Conservation (phyloP, 2,797 vertebrate genomes). For the Poecile montanus region DNA sequence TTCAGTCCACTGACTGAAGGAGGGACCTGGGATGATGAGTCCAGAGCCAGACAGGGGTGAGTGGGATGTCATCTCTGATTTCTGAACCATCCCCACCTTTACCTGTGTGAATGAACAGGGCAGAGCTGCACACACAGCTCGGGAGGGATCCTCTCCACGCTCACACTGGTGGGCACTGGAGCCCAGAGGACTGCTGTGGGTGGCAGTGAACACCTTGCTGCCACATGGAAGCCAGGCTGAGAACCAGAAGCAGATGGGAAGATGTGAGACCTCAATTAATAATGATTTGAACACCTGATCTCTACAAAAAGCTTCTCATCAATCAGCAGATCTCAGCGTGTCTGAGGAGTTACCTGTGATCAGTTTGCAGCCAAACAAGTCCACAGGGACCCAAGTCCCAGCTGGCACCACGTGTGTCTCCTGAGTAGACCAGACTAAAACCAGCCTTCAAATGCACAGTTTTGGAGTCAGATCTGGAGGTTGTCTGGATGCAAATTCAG, state of each 20-base stretch:
- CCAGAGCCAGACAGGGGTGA: neutral
- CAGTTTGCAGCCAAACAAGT: neutral
- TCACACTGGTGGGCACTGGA: neutral
- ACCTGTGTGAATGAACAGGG: neutral
- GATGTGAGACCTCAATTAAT: neutral
- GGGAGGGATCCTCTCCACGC: fast-evolving
- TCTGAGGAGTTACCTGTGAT: neutral
- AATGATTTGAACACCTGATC: neutral
- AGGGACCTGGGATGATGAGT: neutral
- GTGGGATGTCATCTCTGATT: neutral
- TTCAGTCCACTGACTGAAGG: neutral
- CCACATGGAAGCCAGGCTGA: constrained; percentile 3
- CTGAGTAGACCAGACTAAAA: neutral
- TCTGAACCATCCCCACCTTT: neutral
- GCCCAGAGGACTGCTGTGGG: neutral
- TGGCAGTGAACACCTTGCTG: neutral
- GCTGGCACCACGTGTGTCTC: neutral
- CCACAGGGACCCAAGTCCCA: neutral
- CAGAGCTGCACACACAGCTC: neutral
- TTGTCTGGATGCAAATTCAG: neutral
- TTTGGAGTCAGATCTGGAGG: neutral
- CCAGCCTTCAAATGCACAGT: neutral
- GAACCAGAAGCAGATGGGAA: neutral
- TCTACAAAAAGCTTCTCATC: neutral
- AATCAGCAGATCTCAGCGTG: neutral